phyloP scores from a whole-genome alignment of 2,113 vertebrate species.

The Muntiacus reevesi region DNA sequence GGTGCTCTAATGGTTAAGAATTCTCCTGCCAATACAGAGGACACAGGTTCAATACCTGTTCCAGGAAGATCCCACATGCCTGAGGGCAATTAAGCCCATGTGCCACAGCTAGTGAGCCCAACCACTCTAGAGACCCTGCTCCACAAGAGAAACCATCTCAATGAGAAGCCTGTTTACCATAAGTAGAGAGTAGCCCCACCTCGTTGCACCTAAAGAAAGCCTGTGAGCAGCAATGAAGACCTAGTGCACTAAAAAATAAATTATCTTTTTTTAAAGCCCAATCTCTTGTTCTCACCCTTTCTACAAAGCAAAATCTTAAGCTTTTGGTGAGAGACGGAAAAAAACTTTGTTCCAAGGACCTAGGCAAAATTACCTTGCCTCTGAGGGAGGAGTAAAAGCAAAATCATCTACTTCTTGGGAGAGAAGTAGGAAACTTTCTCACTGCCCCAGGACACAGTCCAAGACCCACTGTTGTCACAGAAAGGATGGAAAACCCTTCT shows the following conservation, averaged over 20 bases:
- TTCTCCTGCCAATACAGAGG: background rate
- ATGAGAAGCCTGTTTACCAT: background rate
- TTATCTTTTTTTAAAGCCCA: background rate
- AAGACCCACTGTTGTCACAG: background rate
- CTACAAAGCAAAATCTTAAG: background rate
- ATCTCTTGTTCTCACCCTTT: background rate
- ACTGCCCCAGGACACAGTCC: background rate
- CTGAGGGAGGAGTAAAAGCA: background rate
- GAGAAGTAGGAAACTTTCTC: background rate
- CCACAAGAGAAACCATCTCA: background rate
- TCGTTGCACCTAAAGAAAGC: background rate
- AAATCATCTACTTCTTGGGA: background rate
- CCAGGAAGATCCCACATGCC: background rate
- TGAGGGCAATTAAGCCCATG: background rate
- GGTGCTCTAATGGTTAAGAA: background rate
- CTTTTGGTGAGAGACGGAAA: background rate
- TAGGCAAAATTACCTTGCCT: background rate
- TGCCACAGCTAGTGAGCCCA: background rate
- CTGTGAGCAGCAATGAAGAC: background rate
- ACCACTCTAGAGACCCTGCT: background rate
- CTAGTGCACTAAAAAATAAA: background rate
- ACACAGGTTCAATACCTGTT: background rate
- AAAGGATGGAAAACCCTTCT: background rate
- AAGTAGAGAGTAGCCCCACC: background rate
- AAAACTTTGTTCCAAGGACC: background rate